Evolutionary conservation across 23 tunicate genomes (phyloP), one percentile per base, ranked within the genome.

Genomic region (Halocynthia aurantium): DNA sequence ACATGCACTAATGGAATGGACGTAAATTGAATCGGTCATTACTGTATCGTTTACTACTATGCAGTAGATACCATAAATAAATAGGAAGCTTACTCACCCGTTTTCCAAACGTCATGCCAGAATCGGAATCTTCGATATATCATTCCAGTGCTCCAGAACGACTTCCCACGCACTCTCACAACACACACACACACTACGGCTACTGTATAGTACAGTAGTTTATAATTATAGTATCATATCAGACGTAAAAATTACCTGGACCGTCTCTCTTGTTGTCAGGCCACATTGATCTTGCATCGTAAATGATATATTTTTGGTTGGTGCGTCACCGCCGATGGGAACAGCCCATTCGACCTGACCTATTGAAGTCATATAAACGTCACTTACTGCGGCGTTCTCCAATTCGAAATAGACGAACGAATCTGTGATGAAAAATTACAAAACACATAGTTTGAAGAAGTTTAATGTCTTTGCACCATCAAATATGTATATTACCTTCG

Each of bases 251-350:
- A 5, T 58, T 58, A 65, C 70, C 70, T 65, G 70, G 2, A 65
- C 31, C 22, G 70, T 65, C 70, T 15, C 70, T 65, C 50, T 65
- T 10, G 70, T 65, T 20, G 15, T 65, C 70, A 65, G 17, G 9
- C 70, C 70, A 65, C 70, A 65, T 15, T 65, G 70, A 2, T 65
- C 70, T 15, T 65, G 15, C 31, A 65, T 15, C 0, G 9, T 11
- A 15, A 65, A 20, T 8, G 70, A 20, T 20, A 65, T 15, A 65
- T 65, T 65, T 49, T 65, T 65, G 17, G 17, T 10, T 15, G 22
- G 22, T 9, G 13, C 70, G 22, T 11, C 10, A 49, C 10, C 9
- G 22, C 31, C 17, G 9, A 10, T 44, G 18, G 70, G 70, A 9
- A 15, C 70, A 9, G 70, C 31, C 70, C 70, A 65, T 65, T 65